These are phyloP conservation scores for Tineola bisselliella DNA, from an alignment of 2,888 invertebrate species.

Conservation along the genomic window DNA sequence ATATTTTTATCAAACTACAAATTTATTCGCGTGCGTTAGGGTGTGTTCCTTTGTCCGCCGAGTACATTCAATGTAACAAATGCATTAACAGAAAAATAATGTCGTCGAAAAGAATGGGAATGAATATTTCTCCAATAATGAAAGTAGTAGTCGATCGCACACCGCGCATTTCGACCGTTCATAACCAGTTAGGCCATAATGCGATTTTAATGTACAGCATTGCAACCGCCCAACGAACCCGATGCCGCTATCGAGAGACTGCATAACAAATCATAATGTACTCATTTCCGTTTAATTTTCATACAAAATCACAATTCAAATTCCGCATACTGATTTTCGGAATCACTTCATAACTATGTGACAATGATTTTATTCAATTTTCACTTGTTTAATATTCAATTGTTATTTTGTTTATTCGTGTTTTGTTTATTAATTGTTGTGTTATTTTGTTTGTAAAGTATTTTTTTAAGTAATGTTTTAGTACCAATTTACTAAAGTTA, in stretches of 20 bases:
- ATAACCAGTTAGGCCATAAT: slow-evolving; percentile 13
- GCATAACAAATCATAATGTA: slow-evolving; percentile 9
- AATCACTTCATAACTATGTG: background rate
- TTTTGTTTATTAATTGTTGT: too few relatives aligned
- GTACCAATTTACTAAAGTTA: too few relatives aligned
- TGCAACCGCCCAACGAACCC: background rate
- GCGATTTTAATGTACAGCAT: slow-evolving; percentile 14
- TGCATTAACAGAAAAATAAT: background rate
- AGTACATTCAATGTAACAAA: too few relatives aligned
- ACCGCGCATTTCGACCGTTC: background rate
- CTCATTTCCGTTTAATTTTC: slow-evolving; percentile 13
- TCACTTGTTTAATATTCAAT: too few relatives aligned
- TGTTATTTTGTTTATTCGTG: too few relatives aligned
- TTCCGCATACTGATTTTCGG: background rate
- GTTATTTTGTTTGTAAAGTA: too few relatives aligned
- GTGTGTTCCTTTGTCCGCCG: too few relatives aligned
- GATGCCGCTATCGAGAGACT: slow-evolving; percentile 1
- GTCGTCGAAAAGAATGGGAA: background rate
- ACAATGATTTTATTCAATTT: background rate
- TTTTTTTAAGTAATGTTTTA: too few relatives aligned
- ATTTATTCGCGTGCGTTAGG: too few relatives aligned
- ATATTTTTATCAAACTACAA: too few relatives aligned
- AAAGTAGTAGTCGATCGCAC: slow-evolving; percentile 1
- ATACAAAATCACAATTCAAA: slow-evolving; percentile 1
- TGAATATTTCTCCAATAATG: background rate